Base-by-base conservation (phyloP, 2,888 invertebrate species). In the Eristalinus aeneus region DNA sequence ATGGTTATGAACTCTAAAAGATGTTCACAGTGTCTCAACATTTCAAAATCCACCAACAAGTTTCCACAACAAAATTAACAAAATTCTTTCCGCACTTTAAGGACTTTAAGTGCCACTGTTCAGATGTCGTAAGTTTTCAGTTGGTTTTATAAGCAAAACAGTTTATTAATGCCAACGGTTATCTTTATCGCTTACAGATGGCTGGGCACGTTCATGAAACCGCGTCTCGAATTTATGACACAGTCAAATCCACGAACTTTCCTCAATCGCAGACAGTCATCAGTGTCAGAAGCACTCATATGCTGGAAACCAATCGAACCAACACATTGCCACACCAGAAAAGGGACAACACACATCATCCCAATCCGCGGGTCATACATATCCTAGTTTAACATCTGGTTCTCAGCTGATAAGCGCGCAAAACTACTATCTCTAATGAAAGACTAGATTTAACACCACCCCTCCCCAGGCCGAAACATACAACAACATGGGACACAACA, bases 321-420 rank as follows among this genome's bases (percentile, higher is more conserved):
- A n/a, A 39, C 39, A 39, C 39, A 39, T 3, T 39, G 22, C 22
- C 20, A 10, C 22, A 16, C 20, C 20, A 54, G 11, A 54, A n/a
- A 2, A 54, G 16, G 10, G 8, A 20, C n/a, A 56, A 27, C 22
- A 23, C 23, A 1, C 0, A 8, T 22, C 56, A 11, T 22, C 46
- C 8, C 8, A 16, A n/a, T 23, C 56, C 23, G 46, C 16, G 46
- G 8, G n/a, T 46, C 56, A 5, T 6, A 23, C 58, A 73, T 76
- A 81, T 85, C 85, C 76, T 71, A 67, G 81, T 73, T 77, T 63
- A 76, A 36, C 85, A 85, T 85, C 85, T 85, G 85, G 81, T n/a
- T 73, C 36, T 58, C 64, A 58, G 63, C 81, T 81, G 85, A 85
- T 85, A 85, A 85, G 85, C 69, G 63, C 54, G 68, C 71, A 39